These are phyloP conservation scores for Harmothoe impar DNA, from an alignment of 2,888 invertebrate species.

Conservation along the genomic window DNA sequence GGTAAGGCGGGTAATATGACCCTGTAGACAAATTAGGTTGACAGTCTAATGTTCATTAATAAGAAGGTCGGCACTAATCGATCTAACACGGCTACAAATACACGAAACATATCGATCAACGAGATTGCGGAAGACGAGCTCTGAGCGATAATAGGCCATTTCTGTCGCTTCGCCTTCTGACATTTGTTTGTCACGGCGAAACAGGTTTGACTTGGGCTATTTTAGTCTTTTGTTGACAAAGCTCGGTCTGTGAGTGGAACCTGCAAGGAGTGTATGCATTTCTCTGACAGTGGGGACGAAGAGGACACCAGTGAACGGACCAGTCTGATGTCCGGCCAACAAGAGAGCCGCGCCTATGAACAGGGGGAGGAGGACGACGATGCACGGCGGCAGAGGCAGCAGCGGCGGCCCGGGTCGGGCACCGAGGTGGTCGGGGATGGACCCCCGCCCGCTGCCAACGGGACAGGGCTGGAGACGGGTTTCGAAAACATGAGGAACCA, in stretches of 20 bases:
- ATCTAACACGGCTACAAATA: background rate
- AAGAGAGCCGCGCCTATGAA: background rate
- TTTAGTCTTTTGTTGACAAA: background rate
- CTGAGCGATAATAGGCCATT: background rate
- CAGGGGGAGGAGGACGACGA: slow-evolving; percentile 30
- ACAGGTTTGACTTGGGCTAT: background rate
- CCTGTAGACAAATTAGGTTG: background rate
- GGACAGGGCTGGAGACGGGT: background rate
- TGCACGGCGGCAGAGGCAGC: slow-evolving; percentile 21
- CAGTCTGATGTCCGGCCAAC: slow-evolving; percentile 70
- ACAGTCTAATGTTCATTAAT: background rate
- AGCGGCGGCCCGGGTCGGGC: slow-evolving; percentile 32
- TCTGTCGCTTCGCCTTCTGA: background rate
- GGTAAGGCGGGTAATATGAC: background rate
- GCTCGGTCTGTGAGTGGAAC: background rate
- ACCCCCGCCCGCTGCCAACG: background rate
- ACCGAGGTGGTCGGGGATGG: slow-evolving; percentile 34
- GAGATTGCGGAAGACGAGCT: background rate
- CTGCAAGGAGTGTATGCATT: background rate
- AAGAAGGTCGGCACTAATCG: background rate
- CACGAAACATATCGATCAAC: slow-evolving; percentile 15
- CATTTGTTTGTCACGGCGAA: background rate
- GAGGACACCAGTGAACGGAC: slow-evolving; percentile 72
- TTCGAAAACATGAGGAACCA: slow-evolving; percentile 54
- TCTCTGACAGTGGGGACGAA: slow-evolving; percentile 68